Base-by-base conservation (phyloP, 2,888 invertebrate species). In the Caenorhabditis sp. region DNA sequence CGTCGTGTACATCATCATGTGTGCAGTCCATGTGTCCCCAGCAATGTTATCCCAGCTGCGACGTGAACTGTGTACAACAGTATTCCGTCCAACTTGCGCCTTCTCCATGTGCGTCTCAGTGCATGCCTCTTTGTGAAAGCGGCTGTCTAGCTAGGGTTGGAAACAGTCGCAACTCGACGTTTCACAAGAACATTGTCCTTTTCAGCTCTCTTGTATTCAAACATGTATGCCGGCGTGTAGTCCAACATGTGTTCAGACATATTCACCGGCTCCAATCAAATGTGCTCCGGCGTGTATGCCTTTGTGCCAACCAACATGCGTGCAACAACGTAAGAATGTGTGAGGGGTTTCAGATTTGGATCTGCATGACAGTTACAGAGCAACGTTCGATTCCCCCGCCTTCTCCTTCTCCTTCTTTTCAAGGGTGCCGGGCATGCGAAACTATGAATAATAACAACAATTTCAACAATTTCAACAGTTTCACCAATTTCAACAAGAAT, bases 201-300 rank as follows among this genome's bases (percentile, higher is more conserved):
- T 75, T 24, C 59, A 80, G 81, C 46, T 79, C 26, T 73, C 81
- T 1, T 81, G 81, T 41, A 56, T 63, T 17, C 58, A 74, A 48
- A 52, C 70, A 41, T 81, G 84, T 75, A 81, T 81, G 80, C 84
- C 84, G 1, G 75, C 81, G 26, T 84, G 84, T 55, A 68, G 80
- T 55, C 83, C 81, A n/a, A 74, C 79, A 13, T 84, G 84, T 65
- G 55, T 78, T 26, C 70, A 80, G 50, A 43, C 58, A 6, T 77
- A 71, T 39, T 55, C 65, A 8, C 53, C 61, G 1, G 61, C 53
- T 15, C 71, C 73, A 37, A 62, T 68, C 68, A 62, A 70, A 62
- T 83, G 83, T 55, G 66, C 79, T 32, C 61, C 66, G 27, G 56
- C 75, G 2, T 83, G 83, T 61, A 80, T 75, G 73, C 82, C 82